Base-by-base conservation (phyloP, 2,113 vertebrate genomes). In the Cairina moschata region DNA sequence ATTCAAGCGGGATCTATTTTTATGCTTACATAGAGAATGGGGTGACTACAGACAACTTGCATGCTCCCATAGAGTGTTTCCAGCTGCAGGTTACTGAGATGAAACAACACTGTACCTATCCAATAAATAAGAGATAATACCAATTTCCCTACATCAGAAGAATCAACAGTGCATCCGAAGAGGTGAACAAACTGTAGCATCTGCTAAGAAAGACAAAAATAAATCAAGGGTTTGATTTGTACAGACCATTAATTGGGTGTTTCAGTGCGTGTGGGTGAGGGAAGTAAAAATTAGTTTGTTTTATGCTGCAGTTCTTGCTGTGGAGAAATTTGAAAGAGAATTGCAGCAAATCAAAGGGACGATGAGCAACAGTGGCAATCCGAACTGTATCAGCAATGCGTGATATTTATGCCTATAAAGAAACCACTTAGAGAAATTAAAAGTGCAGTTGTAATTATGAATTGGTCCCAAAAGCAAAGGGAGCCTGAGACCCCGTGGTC, bases 401-500 rank as follows among this genome's bases (percentile, higher is more conserved):
- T 0, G 12, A 4, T 14, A 5, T 56, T 78, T 50, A n/a, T 31
- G 32, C 54, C 52, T 73, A 2, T 60, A 22, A 68, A 56, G 55
- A 52, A 72, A n/a, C 38, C 55, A 36, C 17, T 5, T 50, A 28
- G 11, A 31, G 29, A 52, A 12, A 29, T 9, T 21, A 5, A 2
- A 60, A 55, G 48, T 21, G 11, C 14, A 2, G 5, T 14, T 55
- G 14, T 32, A 34, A 22, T 31, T 17, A 22, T 7, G 23, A 29
- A 34, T 34, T 1, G 21, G 12, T 36, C 66, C 38, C 44, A 15
- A 34, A 59, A 73, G 78, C 34, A 13, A 42, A 26, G 22, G 31
- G 46, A 60, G n/a, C 44, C 17, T 2, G 11, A 4, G 6, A 25
- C 11, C 25, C 31, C 10, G 0, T 2, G n/a, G 25, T 23, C 8